phyloP scores from a whole-genome alignment of 2,888 invertebrate genomes.

The Crematogaster levior region DNA sequence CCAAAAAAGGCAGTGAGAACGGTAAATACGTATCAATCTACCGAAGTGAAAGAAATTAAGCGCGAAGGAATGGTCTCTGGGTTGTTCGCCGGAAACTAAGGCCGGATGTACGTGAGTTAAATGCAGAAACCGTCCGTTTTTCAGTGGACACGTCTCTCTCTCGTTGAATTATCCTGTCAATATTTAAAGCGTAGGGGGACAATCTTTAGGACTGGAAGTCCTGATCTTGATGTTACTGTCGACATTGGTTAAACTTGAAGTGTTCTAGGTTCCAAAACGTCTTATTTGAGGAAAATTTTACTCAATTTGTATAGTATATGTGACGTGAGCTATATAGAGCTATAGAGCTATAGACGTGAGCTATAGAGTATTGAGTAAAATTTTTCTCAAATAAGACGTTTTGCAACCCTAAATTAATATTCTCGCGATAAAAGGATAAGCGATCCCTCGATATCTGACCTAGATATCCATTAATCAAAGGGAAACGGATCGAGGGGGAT shows the following conservation, averaged over 20 bases:
- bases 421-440: neutral
- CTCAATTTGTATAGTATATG: no score
- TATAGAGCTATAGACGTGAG: no score
- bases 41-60: conserved; percentile 64
- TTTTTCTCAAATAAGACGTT: no score
- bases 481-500: neutral
- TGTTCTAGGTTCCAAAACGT: no score
- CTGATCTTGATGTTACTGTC: neutral
- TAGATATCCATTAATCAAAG: neutral
- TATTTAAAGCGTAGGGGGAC: conserved; percentile 48
- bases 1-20: neutral
- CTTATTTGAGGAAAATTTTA: no score
- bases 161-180: conserved; percentile 68
- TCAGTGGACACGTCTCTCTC: conserved; percentile 20
- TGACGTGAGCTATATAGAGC: no score
- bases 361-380: no score
- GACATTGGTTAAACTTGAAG: neutral
- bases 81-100: conserved; percentile 76
- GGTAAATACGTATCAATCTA: conserved; percentile 41
- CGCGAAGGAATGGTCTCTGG: conserved; percentile 54
- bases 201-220: no score
- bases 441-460: neutral
- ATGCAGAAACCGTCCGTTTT: conserved; percentile 56
- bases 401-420: conserved; percentile 1
- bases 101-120: conserved; percentile 75